Conservation (phyloP, 2,113 vertebrate genomes). For the Pycnonotus jocosus region DNA sequence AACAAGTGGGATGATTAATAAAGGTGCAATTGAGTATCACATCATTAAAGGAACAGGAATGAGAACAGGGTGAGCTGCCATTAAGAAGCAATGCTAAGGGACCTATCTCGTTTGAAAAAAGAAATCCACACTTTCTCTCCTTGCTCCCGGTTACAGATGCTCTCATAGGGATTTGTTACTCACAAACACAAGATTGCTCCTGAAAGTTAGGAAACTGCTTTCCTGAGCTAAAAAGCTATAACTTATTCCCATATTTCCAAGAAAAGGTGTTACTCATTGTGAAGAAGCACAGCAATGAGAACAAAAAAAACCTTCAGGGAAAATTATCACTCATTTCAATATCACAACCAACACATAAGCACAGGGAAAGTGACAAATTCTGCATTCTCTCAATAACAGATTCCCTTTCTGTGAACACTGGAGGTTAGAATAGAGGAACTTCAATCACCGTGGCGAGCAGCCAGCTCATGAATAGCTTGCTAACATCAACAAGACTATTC, state of each 20-base stretch:
- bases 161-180: neutral
- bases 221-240: neutral
- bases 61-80: neutral
- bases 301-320: neutral
- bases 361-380: constrained; percentile 44
- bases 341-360: constrained; percentile 46
- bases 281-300: neutral
- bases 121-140: neutral
- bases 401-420: constrained; percentile 22
- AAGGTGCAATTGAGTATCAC: constrained; percentile 55
- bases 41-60: constrained; percentile 28
- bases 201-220: neutral
- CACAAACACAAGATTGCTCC: neutral
- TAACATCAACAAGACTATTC: constrained; percentile 60
- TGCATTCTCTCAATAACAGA: constrained; percentile 55
- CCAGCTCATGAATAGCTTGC: constrained; percentile 54
- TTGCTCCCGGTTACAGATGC: neutral
- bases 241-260: neutral
- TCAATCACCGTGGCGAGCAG: constrained; percentile 40
- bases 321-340: constrained; percentile 40
- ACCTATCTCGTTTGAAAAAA: neutral
- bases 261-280: neutral
- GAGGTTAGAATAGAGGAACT: neutral
- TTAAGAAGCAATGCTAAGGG: neutral
- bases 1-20: constrained; percentile 46